phyloP scores from a whole-genome alignment of 2,113 vertebrate species.

The Sander lucioperca region DNA sequence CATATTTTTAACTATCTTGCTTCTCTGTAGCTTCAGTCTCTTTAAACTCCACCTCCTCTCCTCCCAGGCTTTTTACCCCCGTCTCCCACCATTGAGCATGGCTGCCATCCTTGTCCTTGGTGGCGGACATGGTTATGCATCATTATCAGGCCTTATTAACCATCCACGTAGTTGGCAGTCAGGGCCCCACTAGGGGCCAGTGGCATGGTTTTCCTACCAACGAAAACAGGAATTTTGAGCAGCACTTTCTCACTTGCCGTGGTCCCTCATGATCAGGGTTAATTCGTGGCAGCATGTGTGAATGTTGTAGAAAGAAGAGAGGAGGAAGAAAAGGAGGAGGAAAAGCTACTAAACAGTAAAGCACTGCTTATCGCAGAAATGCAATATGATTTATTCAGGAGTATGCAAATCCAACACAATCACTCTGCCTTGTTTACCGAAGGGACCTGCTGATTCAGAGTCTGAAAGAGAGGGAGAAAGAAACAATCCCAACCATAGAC shows the following conservation, averaged over 20 bases:
- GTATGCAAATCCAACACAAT: slow-evolving; percentile 83
- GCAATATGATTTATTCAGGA: slow-evolving; percentile 82
- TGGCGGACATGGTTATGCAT: slow-evolving; percentile 66
- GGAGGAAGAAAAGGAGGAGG: slow-evolving; percentile 55
- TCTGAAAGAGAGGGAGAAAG: slow-evolving; percentile 53
- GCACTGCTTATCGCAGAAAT: slow-evolving; percentile 77
- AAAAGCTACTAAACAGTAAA: slow-evolving; percentile 71
- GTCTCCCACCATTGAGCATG: slow-evolving; percentile 33
- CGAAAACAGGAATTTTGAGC: slow-evolving; percentile 77
- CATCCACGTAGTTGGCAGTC: slow-evolving; percentile 62
- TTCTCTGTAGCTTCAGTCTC: slow-evolving; percentile 41
- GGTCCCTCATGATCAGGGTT: slow-evolving; percentile 79
- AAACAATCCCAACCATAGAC: slow-evolving; percentile 49
- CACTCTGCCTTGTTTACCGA: slow-evolving; percentile 82
- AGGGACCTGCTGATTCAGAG: slow-evolving; percentile 81
- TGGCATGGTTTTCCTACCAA: slow-evolving; percentile 40
- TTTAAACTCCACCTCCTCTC: slow-evolving; percentile 64
- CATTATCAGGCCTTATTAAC: slow-evolving; percentile 77
- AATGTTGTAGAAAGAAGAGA: slow-evolving; percentile 62
- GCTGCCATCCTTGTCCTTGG: slow-evolving; percentile 69
- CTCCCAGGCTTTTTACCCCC: slow-evolving; percentile 36
- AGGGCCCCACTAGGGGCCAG: slow-evolving; percentile 58
- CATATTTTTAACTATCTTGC: slow-evolving; percentile 42
- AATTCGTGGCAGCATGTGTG: slow-evolving; percentile 74
- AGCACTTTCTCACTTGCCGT: slow-evolving; percentile 56